Evolutionary conservation across 2,888 invertebrate genomes (phyloP).

Genomic region (Rhyacophila evoluta): DNA sequence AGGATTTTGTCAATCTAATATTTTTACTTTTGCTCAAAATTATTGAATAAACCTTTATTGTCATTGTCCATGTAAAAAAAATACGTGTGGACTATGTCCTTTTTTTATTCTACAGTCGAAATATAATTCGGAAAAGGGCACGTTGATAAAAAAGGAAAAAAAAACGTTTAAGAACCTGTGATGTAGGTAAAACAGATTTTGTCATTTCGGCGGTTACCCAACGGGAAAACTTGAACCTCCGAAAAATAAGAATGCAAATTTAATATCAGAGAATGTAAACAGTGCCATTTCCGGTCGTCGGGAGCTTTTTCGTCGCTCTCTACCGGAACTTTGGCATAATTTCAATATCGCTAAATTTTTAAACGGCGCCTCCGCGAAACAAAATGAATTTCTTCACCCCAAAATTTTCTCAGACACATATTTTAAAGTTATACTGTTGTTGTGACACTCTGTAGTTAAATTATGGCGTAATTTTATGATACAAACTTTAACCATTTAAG

Average conservation of each 20-base stretch:
- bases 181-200: too few species aligned
- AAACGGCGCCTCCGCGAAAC: neutral
- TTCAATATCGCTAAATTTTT: neutral
- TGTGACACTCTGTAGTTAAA: neutral
- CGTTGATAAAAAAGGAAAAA: too few species aligned
- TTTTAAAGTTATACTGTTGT: neutral
- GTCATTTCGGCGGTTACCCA: neutral
- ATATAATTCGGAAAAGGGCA: too few species aligned
- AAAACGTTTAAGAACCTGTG: too few species aligned
- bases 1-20: too few species aligned
- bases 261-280: neutral
- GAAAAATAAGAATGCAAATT: neutral
- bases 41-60: too few species aligned
- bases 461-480: neutral
- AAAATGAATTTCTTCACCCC: conserved; percentile 5
- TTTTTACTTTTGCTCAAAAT: too few species aligned
- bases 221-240: neutral
- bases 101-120: too few species aligned
- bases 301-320: neutral
- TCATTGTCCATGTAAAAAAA: too few species aligned
- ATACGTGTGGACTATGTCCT: too few species aligned
- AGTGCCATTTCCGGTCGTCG: neutral
- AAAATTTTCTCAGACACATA: neutral
- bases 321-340: conserved; percentile 4
- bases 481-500: too few species aligned